Base-by-base conservation (phyloP, 1,140 invertebrate genomes). In the Euborellia annulipes region DNA sequence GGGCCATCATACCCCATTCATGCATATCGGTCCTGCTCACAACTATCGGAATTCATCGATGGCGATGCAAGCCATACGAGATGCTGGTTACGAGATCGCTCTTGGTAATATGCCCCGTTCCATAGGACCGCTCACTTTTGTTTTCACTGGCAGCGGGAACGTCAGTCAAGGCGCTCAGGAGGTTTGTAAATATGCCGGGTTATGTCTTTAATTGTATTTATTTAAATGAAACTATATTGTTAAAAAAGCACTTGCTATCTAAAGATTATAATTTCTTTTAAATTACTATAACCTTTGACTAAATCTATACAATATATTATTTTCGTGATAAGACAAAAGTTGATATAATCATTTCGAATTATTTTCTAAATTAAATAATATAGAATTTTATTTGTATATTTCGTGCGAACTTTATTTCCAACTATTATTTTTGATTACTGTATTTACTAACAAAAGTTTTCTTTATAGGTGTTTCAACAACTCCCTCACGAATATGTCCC, bases 1-100 rank as follows among this genome's bases (percentile, higher is more conserved):
- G 3, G 96, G 95, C 2, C 94, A 98, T 65, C 94, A 99, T 58
- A 98, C 96, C 0, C 95, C 95, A 1, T 98, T 98, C 58, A 96
- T 99, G 93, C 91, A 99, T 58, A 90, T 99, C 50, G 95, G 94
- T 6, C 88, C 89, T 13, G 91, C 94, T 0, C 96, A 99, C 57
- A 98, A 98, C 62, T 99, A 99, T 66, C 71, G 92, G 17, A 94
- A 92, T 61, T 94, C 88, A 0, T 91, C 91, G 47, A 96, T 96
- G 87, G 94, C 94, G 0, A 73, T 87, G 20, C 94, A 98, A 66
- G 90, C 93, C 0, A 86, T 98, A 11, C 65, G 96, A 39, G 96
- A 98, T 63, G 89, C 89, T 27, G 96, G 95, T 0, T 99, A 99
- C 60, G 95, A 98, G 68, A 95, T 99, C 34, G 80, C 94, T 0